Conservation (phyloP, 2,797 vertebrate genomes). For the Diplodus puntazzo region DNA sequence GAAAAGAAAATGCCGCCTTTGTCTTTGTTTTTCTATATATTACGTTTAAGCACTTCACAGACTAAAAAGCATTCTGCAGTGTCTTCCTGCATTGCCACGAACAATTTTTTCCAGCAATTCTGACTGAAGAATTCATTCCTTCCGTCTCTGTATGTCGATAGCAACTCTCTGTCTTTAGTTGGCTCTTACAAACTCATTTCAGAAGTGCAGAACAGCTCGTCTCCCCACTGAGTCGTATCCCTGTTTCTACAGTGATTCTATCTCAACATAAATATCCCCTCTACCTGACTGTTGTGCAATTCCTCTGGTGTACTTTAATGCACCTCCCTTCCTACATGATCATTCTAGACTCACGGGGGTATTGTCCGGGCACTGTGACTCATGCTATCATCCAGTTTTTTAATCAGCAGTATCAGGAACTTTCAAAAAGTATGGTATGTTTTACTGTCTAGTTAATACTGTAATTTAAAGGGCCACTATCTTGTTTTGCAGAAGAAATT, state of each 20-base stretch:
- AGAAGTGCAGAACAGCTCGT: background rate
- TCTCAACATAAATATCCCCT: slow-evolving; percentile 1
- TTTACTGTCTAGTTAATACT: too few species aligned
- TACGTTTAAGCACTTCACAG: background rate
- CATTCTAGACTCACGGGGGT: slow-evolving; percentile 2
- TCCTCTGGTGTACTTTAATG: background rate
- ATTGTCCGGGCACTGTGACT: slow-evolving; percentile 10
- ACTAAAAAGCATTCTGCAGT: background rate
- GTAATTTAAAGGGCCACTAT: too few species aligned
- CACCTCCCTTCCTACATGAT: background rate
- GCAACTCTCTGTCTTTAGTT: slow-evolving; percentile 25
- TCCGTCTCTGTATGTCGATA: slow-evolving; percentile 9
- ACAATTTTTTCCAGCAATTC: slow-evolving; percentile 2
- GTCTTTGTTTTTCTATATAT: background rate
- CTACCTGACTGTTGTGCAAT: background rate
- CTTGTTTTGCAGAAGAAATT: too few species aligned
- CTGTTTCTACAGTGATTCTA: slow-evolving; percentile 15
- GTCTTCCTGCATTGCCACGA: slow-evolving; percentile 14
- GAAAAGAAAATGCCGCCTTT: background rate
- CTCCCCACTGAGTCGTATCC: slow-evolving; percentile 13
- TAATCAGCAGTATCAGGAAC: too few species aligned
- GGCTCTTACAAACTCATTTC: slow-evolving; percentile 20
- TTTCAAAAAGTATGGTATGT: too few species aligned
- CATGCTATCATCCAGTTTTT: background rate
- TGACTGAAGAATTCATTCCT: slow-evolving; percentile 21